Evolutionary conservation across 1,140 invertebrate genomes (phyloP), one percentile per base, ranked within the genome.

Genomic region (Scylla paramamosain): DNA sequence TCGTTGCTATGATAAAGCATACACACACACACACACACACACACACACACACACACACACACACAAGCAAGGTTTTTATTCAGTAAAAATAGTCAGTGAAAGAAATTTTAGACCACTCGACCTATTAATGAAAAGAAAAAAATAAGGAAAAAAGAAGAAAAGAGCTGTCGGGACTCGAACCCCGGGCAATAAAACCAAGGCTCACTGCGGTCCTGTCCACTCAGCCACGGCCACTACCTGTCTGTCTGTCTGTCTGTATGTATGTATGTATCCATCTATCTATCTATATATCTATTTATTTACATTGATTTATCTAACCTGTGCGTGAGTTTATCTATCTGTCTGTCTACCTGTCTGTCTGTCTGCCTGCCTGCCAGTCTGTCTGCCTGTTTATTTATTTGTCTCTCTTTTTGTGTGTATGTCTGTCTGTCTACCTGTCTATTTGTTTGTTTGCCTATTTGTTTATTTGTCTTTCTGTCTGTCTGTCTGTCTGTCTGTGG

Each of bases 301-400:
- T 91, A n/a, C 6, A 6, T 48, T 32, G 6, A 4, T 45, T 91
- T n/a, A n/a, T n/a, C n/a, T n/a, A n/a, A 48, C 48, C 3, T 91
- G 7, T 48, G 4, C 48, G 46, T 91, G 6, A 48, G 14, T 91
- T 4, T 91, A n/a, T 91, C 8, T 91, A 91, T 91, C 31, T 91
- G 46, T 91, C 14, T 91, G 46, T 91, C 10, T 91, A n/a, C 48
- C 8, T 91, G 46, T 91, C 31, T 91, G 46, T 91, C 31, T 91
- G n/a, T 91, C 7, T 91, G 46, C 48, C 31, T 91, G 45, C 48
- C 31, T 46, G 48, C 48, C 7, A 16, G 46, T 91, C 8, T 45
- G 4, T 91, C 4, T 91, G 46, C 48, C n/a, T 91, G 46, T 91
- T 10, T 46, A 10, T n/a, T n/a, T n/a, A n/a, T n/a, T n/a, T n/a